Conservation (phyloP, 1,140 invertebrate genomes). For the Rhagoletis pomonella region DNA sequence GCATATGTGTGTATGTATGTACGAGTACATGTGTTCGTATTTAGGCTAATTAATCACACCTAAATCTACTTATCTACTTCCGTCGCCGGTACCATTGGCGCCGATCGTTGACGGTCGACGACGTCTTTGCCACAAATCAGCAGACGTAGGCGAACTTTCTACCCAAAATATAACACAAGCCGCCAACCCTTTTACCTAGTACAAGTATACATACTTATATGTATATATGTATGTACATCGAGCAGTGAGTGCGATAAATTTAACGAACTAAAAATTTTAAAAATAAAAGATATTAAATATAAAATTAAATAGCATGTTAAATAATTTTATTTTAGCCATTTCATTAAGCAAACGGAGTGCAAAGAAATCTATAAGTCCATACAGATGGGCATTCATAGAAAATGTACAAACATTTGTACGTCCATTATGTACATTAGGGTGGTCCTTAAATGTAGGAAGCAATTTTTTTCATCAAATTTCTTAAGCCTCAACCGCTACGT, state of each 20-base stretch:
- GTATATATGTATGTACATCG: not conserved
- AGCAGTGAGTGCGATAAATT: not conserved
- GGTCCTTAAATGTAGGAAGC: too few species aligned
- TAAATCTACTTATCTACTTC: slow-evolving; percentile 12
- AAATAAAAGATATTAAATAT: not conserved
- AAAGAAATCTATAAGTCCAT: not conserved
- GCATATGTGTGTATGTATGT: not conserved
- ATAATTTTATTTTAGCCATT: not conserved
- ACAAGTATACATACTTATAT: not conserved
- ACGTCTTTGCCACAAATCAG: too few species aligned
- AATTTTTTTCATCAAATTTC: too few species aligned
- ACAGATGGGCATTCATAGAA: not conserved
- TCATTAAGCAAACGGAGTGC: not conserved
- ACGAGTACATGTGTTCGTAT: not conserved
- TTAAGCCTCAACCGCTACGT: too few species aligned
- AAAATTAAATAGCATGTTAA: not conserved
- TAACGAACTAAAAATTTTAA: not conserved
- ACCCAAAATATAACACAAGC: too few species aligned
- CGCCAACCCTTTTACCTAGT: not conserved
- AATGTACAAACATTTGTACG: too few species aligned
- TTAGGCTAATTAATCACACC: not conserved
- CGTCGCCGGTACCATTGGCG: not conserved
- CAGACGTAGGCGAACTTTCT: not conserved
- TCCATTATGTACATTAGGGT: too few species aligned
- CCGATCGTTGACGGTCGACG: not conserved